Evolutionary conservation across 2,888 invertebrate genomes (phyloP).

Genomic region (Polyommatus iphigenia): DNA sequence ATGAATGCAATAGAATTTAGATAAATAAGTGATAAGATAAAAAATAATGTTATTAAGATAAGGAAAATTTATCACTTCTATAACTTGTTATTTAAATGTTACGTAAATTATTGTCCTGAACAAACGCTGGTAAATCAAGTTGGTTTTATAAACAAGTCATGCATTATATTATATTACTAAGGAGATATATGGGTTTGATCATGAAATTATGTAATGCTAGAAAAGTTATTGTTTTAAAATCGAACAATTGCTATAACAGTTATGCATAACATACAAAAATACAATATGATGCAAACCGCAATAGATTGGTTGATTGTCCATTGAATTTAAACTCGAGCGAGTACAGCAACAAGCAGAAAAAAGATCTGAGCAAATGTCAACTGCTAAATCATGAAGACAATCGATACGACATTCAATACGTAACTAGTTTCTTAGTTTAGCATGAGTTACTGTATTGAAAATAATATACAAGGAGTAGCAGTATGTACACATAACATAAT

Average conservation of each 20-base stretch:
- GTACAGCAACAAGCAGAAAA: too few relatives aligned
- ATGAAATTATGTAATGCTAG: background rate
- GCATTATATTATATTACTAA: background rate
- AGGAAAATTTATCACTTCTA: background rate
- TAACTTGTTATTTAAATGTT: background rate
- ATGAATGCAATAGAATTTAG: background rate
- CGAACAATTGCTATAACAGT: background rate
- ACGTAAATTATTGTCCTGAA: conserved; percentile 2
- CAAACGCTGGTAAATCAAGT: background rate
- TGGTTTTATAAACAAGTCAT: background rate
- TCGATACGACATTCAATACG: too few relatives aligned
- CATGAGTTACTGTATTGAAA: too few relatives aligned
- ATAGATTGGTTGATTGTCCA: too few relatives aligned
- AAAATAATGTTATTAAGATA: background rate
- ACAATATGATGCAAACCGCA: background rate
- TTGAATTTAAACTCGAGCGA: too few relatives aligned
- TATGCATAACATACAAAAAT: background rate
- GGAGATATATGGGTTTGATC: background rate
- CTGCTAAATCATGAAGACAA: too few relatives aligned
- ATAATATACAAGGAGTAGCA: too few relatives aligned
- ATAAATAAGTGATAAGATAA: background rate
- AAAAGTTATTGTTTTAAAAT: background rate
- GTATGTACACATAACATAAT: too few relatives aligned
- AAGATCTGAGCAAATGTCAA: too few relatives aligned
- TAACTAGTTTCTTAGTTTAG: too few relatives aligned